Percentiles rank a stretch among this genome's conserved stretches.
phyloP scores from a whole-genome alignment of 2,888 invertebrate species.

The Tipula helvola region DNA sequence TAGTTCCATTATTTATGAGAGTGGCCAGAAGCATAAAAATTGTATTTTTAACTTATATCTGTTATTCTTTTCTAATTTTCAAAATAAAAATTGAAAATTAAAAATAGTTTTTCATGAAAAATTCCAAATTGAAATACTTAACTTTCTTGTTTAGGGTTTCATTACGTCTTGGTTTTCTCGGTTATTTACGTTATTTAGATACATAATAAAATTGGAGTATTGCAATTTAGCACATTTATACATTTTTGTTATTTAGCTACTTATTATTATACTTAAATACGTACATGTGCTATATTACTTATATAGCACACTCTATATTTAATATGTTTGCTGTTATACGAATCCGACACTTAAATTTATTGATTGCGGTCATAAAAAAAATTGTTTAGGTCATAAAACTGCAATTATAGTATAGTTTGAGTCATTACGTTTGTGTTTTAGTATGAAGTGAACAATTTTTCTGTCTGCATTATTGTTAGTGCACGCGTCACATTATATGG shows the following conservation, averaged over 20 bases:
- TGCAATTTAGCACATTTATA: neutral
- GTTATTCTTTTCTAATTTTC: neutral
- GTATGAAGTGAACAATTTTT: neutral
- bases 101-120: neutral
- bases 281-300: too few species aligned
- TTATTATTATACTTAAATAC: too few species aligned
- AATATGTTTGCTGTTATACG: neutral
- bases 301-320: neutral
- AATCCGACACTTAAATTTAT: neutral
- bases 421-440: too few species aligned
- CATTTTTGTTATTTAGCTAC: too few species aligned
- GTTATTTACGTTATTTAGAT: neutral
- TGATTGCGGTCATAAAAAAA: neutral
- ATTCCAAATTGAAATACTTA: neutral
- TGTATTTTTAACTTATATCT: neutral
- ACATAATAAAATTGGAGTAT: neutral
- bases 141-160: neutral
- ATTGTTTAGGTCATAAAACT: neutral
- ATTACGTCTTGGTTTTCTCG: neutral
- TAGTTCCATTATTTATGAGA: neutral
- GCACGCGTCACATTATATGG: neutral
- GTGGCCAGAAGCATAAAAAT: neutral
- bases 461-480: neutral
- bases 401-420: too few species aligned
- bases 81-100: neutral